These are phyloP conservation scores for Aldrovandia affinis DNA, from an alignment of 2,797 vertebrate species.

Conservation along the genomic window DNA sequence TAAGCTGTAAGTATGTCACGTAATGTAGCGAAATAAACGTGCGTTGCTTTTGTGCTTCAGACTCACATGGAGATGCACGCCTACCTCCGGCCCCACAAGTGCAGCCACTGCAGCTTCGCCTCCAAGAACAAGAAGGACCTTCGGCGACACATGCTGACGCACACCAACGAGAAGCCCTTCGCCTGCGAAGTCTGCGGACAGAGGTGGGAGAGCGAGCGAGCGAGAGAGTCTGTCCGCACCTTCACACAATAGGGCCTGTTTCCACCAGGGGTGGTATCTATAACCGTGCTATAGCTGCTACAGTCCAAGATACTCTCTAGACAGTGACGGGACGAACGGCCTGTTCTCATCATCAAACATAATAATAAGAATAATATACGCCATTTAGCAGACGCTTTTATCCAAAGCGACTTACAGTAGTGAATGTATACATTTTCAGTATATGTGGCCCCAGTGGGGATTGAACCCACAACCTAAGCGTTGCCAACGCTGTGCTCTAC, in stretches of 20 bases:
- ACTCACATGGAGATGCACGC: conserved; percentile 89
- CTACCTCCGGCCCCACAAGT: conserved; percentile 93
- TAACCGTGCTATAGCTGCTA: not conserved
- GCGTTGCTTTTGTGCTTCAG: conserved; percentile 60
- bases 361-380: too few species aligned
- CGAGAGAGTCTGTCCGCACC: not conserved
- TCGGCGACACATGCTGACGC: conserved; percentile 91
- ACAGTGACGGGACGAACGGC: too few species aligned
- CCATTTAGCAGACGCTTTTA: too few species aligned
- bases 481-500: too few species aligned
- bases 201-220: conserved; percentile 72
- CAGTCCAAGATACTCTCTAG: too few species aligned
- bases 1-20: too few species aligned
- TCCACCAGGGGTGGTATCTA: not conserved
- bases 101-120: conserved; percentile 92
- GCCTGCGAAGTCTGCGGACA: conserved; percentile 91
- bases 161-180: conserved; percentile 98
- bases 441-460: too few species aligned
- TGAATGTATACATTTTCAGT: too few species aligned
- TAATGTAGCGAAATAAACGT: too few species aligned
- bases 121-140: conserved; percentile 99
- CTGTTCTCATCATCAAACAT: too few species aligned
- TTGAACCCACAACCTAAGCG: too few species aligned
- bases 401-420: too few species aligned
- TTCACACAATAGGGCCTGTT: not conserved